Base-by-base conservation (phyloP, 2,113 vertebrate species). In the Camarhynchus parvulus region DNA sequence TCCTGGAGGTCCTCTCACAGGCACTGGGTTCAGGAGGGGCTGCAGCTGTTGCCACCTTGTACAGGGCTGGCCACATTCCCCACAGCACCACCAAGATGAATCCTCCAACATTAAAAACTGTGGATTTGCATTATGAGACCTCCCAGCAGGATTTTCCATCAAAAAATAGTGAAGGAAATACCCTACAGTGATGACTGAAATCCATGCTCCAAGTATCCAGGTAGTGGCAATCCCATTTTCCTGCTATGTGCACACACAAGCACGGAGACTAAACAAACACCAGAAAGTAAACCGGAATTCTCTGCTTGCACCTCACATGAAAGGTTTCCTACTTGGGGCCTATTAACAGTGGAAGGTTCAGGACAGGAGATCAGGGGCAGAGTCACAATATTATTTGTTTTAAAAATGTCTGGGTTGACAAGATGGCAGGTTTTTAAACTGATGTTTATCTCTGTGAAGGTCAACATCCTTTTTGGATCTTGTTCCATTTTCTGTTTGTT, bases 321-420 rank as follows among this genome's bases (percentile, higher is more conserved):
- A 95, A 96, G 76, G 66, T 22, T 93, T 95, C 92, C 92, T 87
- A n/a, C 37, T 10, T 74, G 41, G 44, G 56, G 64, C 31, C 35
- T 27, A 56, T 64, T 92, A 72, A 81, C 0, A 0, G 64, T 59
- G 73, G 83, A 93, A 68, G 35, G 64, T 27, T 81, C 76, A 89
- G 56, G 28, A 91, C 66, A 78, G 56, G 62, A 90, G 70, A 94
- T 31, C 52, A 75, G 77, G 47, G 73, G 52, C 42, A 92, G 52
- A 91, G 49, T 58, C 59, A 91, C 63, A 72, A 13, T 55, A 86
- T 90, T 87, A 76, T 90, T 92, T 94, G 79, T 92, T 92, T 92
- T 59, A 17, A 93, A 92, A 83, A 64, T 11, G 85, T 88, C 90
- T 87, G 63, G n/a, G 46, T 33, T 95, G 83, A 86, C 90, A 92